Evolutionary conservation across 2,888 invertebrate species (phyloP).

Genomic region (Julus scanicus): DNA sequence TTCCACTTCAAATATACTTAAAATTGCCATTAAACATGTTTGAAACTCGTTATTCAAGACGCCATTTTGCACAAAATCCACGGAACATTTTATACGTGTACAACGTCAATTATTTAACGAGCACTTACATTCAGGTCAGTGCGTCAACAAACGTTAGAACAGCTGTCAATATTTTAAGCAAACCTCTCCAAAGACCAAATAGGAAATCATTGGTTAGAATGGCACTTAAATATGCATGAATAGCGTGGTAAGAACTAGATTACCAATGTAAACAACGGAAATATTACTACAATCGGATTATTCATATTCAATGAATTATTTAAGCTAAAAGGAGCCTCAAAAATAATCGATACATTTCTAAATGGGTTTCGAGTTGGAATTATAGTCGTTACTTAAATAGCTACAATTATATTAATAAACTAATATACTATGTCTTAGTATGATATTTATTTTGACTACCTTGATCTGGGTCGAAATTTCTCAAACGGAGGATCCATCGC

Average conservation of each 20-base stretch:
- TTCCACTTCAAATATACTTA: no score
- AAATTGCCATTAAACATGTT: no score
- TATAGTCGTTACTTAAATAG: neutral
- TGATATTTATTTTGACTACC: neutral
- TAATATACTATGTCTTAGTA: no score
- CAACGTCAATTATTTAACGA: neutral
- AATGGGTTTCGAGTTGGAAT: neutral
- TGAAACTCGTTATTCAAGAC: no score
- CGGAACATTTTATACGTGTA: no score
- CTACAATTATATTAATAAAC: neutral
- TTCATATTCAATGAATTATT: neutral
- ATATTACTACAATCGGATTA: neutral
- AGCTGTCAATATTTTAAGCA: conserved; percentile 8
- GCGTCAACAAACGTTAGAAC: neutral
- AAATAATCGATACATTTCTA: neutral
- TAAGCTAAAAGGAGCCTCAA: neutral
- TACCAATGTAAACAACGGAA: neutral
- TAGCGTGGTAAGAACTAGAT: neutral
- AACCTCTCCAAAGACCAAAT: neutral
- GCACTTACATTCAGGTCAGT: neutral
- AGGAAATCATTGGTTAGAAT: conserved; percentile 13
- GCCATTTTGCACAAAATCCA: no score
- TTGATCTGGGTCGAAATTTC: neutral
- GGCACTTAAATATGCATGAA: neutral
- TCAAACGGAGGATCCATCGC: no score